Evolutionary conservation across 1,140 invertebrate genomes (phyloP).

Genomic region (Metaphire vulgaris): DNA sequence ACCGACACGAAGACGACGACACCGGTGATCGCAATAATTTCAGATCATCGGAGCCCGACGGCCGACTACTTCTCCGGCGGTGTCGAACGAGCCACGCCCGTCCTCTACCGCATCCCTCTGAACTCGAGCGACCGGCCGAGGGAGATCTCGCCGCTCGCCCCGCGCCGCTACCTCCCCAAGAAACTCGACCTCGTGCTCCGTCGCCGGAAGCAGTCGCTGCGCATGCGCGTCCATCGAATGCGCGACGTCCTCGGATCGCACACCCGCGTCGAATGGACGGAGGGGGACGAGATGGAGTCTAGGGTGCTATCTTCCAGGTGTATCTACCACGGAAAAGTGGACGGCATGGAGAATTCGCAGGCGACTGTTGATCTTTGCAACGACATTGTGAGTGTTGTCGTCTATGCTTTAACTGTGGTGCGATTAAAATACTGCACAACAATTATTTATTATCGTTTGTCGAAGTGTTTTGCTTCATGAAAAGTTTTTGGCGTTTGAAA

Average conservation of each 20-base stretch:
- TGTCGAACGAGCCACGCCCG: neutral
- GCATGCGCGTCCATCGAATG: neutral
- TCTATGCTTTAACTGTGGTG: no score
- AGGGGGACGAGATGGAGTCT: neutral
- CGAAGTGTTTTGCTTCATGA: no score
- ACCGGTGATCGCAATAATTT: no score
- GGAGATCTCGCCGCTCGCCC: neutral
- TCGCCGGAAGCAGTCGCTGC: neutral
- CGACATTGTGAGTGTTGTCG: neutral
- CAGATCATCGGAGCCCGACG: neutral
- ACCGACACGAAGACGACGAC: no score
- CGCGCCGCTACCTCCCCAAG: neutral
- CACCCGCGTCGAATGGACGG: neutral
- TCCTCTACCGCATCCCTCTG: neutral
- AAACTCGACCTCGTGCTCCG: neutral
- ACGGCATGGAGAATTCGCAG: neutral
- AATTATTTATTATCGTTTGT: no score
- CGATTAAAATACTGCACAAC: no score
- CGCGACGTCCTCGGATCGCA: neutral
- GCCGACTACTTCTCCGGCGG: neutral
- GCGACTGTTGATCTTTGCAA: neutral
- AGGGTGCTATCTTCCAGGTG: neutral
- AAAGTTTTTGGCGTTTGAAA: no score
- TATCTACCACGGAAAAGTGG: neutral
- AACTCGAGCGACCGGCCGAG: neutral